A percentile compares a stretch with the other conserved stretches of the same genome.
phyloP scores from a whole-genome alignment of 2,888 invertebrate genomes.

The Rugalucina vietnamica region DNA sequence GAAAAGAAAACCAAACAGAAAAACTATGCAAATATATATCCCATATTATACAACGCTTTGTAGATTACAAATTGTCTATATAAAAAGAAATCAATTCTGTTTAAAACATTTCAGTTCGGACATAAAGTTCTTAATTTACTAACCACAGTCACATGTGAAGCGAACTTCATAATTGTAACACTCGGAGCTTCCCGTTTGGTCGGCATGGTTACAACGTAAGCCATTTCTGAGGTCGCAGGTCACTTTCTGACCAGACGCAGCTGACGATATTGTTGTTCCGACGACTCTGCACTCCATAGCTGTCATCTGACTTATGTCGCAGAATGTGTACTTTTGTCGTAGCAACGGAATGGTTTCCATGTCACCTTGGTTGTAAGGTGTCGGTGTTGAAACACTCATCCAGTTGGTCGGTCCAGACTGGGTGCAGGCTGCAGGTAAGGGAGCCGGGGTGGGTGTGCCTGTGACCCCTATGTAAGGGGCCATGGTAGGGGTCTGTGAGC shows the following conservation, averaged over 20 bases:
- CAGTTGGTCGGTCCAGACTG: constrained; percentile 91
- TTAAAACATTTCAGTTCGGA: too few relatives aligned
- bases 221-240: constrained; percentile 87
- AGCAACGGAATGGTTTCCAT: constrained; percentile 74
- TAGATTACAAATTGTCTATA: too few relatives aligned
- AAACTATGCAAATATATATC: too few relatives aligned
- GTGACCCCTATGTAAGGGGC: constrained; percentile 17
- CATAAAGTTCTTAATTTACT: constrained; percentile 33
- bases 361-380: constrained; percentile 77
- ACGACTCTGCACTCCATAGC: constrained; percentile 92
- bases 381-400: constrained; percentile 86
- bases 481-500: constrained; percentile 25
- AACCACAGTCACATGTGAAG: constrained; percentile 85
- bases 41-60: too few relatives aligned
- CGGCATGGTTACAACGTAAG: constrained; percentile 69
- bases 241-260: constrained; percentile 90
- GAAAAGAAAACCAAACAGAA: too few relatives aligned
- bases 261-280: constrained; percentile 87
- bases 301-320: constrained; percentile 77
- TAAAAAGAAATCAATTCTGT: too few relatives aligned
- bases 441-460: constrained; percentile 53
- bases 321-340: constrained; percentile 70
- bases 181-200: constrained; percentile 61
- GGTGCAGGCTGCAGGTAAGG: constrained; percentile 84
- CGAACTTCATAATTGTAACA: constrained; percentile 82